Conservation (phyloP, 2,113 vertebrate genomes). For the Spheniscus mendiculus region DNA sequence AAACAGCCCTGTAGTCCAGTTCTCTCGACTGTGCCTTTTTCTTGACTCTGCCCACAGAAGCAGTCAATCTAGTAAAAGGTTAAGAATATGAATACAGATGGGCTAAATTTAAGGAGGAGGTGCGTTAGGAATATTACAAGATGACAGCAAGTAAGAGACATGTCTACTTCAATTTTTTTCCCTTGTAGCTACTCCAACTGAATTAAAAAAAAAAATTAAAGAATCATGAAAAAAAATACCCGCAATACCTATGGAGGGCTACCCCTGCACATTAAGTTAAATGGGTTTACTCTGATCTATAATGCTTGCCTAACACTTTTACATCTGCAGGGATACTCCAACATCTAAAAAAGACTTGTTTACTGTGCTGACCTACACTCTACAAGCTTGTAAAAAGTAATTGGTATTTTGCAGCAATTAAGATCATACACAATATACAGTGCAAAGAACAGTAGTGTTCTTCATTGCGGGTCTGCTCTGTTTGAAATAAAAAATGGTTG, state of each 20-base stretch:
- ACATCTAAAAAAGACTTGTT: background rate
- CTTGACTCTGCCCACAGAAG: background rate
- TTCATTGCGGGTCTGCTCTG: background rate
- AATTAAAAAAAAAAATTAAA: background rate
- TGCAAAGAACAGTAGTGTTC: background rate
- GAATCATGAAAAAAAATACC: background rate
- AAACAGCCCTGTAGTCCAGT: background rate
- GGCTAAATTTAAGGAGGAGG: background rate
- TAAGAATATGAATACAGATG: background rate
- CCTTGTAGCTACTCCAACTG: background rate
- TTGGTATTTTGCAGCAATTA: background rate
- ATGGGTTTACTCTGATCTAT: background rate
- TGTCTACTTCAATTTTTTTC: background rate
- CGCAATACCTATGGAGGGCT: background rate
- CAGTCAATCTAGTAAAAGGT: background rate
- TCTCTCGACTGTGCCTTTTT: fast-evolving
- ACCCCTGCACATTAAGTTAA: background rate
- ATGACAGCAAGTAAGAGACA: background rate
- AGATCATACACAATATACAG: background rate
- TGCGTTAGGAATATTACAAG: background rate
- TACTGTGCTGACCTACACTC: background rate
- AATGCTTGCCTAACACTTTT: background rate
- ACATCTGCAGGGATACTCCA: background rate
- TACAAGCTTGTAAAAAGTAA: background rate
- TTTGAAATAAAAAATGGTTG: background rate